Percentiles rank a stretch among this genome's conserved stretches.
phyloP scores from a whole-genome alignment of 2,113 vertebrate genomes.

The Semnopithecus entellus region DNA sequence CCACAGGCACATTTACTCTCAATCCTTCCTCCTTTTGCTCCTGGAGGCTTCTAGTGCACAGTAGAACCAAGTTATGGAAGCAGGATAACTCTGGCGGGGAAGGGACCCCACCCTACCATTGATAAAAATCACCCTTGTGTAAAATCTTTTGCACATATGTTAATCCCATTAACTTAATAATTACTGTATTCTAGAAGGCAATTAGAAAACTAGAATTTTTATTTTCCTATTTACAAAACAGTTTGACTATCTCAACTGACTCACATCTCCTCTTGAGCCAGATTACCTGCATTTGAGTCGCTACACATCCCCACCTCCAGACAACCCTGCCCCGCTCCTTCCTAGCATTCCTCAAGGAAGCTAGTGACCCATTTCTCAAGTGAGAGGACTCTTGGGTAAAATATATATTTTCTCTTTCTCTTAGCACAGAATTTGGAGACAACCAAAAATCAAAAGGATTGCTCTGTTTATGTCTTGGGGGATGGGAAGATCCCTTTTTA shows the following conservation, averaged over 20 bases:
- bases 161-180: not conserved
- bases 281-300: not conserved
- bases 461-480: not conserved
- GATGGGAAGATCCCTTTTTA: not conserved
- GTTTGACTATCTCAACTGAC: not conserved
- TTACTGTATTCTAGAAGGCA: not conserved
- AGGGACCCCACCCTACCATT: not conserved
- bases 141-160: not conserved
- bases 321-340: too few species aligned
- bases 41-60: not conserved
- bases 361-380: not conserved
- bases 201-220: not conserved
- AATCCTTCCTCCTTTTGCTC: not conserved
- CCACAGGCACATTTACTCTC: rapidly evolving
- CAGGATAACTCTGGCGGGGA: not conserved
- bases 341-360: not conserved
- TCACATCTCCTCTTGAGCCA: not conserved
- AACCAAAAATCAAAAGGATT: not conserved
- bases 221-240: not conserved
- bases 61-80: not conserved
- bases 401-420: not conserved
- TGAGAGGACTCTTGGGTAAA: not conserved
- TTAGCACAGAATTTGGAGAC: not conserved
- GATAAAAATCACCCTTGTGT: not conserved
- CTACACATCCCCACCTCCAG: rapidly evolving